Evolutionary conservation across 2,797 vertebrate genomes (phyloP).

Genomic region (Sebastes variabilis): DNA sequence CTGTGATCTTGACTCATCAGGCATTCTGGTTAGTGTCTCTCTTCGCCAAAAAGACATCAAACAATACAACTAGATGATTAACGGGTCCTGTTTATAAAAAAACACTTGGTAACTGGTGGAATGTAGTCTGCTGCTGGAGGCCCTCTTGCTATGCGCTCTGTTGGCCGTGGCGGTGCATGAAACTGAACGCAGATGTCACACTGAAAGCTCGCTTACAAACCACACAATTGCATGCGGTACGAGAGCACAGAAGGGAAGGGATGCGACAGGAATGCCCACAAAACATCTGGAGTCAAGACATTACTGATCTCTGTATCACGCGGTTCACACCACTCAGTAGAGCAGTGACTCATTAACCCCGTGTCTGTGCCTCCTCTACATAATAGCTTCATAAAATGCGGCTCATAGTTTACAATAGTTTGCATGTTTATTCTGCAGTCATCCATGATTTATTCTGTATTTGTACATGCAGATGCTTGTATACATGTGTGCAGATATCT

Average conservation of each 20-base stretch:
- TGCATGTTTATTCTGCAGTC: constrained; percentile 3
- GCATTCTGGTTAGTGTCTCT: constrained; percentile 25
- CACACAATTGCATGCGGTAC: constrained; percentile 11
- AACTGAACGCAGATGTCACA: constrained; percentile 42
- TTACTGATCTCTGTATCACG: neutral
- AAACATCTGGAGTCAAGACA: constrained; percentile 51
- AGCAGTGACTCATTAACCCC: constrained; percentile 20
- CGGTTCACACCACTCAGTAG: neutral
- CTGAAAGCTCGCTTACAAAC: neutral
- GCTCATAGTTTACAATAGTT: neutral
- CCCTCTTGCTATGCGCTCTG: neutral
- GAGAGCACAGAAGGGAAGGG: neutral
- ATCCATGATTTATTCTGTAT: neutral
- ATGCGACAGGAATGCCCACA: constrained; percentile 14
- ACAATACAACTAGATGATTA: neutral
- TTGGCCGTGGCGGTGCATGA: neutral
- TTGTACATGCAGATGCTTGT: neutral
- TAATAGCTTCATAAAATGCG: neutral
- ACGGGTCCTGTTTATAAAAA: neutral
- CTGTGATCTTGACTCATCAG: constrained; percentile 29
- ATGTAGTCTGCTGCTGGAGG: neutral
- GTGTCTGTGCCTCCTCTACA: constrained; percentile 4
- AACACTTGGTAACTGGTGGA: neutral
- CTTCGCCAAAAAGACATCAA: constrained; percentile 2
- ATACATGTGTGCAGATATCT: neutral